Evolutionary conservation across 2,113 vertebrate species (phyloP), one percentile per base, ranked within the genome.

Genomic region (Nibea coibor): DNA sequence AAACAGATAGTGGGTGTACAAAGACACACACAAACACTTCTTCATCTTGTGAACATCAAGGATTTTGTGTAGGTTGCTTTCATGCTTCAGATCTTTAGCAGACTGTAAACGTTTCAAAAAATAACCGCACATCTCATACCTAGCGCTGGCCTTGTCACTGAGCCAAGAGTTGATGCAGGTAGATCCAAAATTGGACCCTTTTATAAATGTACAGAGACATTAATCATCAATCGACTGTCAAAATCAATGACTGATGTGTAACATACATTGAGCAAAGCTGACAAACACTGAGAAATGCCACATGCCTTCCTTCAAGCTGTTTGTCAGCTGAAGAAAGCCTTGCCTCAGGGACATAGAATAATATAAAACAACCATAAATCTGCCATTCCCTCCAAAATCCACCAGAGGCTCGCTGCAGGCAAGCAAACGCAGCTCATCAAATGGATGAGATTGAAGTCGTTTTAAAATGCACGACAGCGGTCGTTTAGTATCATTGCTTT

Each of bases 1-100:
- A 99, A 99, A 90, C 97, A 99, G 92, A 99, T 99, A 0, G 98
- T 99, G 92, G 96, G 98, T 96, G 7, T 65, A 58, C 53, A 78
- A 2, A 68, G 68, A 73, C 35, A 14, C 53, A 70, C 48, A 50
- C 66, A 68, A 24, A 65, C 17, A 10, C 64, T 39, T 39, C 35
- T 39, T 19, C 24, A 69, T 12, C 9, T 57, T 42, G 53, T 57
- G 31, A 73, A 78, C 51, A 50, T 62, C 11, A 58, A 4, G 1
- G 45, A 35, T 82, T 48, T 67, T 80, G 69, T 72, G 42, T 65
- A 53, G 54, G 62, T 74, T 81, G 26, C 68, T 83, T 70, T 73
- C 22, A 43, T 12, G 20, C 35, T 62, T 81, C 10, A 39, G 45
- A 70, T 43, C 39, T 56, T 31, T n/a, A 50, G n/a, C 31, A 9